Percentiles rank a stretch among this genome's conserved stretches.
Evolutionary conservation across 1,140 invertebrate species (phyloP).

Genomic region (Dysdera silvatica): DNA sequence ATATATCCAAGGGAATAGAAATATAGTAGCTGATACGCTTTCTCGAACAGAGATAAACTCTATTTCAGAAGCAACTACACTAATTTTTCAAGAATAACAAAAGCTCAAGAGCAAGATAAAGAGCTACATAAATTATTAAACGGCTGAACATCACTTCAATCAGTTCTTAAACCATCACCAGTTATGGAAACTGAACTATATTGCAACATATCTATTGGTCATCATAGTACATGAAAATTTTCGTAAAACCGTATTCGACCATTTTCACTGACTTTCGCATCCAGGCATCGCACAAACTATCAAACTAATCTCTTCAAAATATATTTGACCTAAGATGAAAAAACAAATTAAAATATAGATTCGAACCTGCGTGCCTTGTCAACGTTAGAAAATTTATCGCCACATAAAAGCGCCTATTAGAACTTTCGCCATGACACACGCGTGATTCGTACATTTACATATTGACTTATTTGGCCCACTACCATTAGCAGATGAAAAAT

Average conservation of each 20-base stretch:
- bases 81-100: neutral
- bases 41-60: conserved; percentile 2
- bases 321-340: conserved; percentile 21
- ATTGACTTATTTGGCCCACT: conserved; percentile 39
- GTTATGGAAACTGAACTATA: neutral
- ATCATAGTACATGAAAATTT: conserved; percentile 8
- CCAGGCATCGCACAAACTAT: conserved; percentile 12
- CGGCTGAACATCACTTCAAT: neutral
- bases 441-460: neutral
- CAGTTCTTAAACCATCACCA: neutral
- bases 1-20: conserved; percentile 40
- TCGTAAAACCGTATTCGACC: conserved; percentile 7
- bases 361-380: conserved; percentile 32
- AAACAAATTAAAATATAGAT: conserved; percentile 28
- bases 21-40: conserved; percentile 29
- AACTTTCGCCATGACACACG: conserved; percentile 18
- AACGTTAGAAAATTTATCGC: conserved; percentile 32
- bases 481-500: conserved; percentile 21
- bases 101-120: neutral
- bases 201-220: neutral
- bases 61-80: neutral
- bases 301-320: neutral
- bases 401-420: conserved; percentile 23
- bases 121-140: neutral
- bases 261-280: conserved; percentile 14